Evolutionary conservation across 2,113 vertebrate species (phyloP), one percentile per base, ranked within the genome.

Genomic region (Toxostoma redivivum): DNA sequence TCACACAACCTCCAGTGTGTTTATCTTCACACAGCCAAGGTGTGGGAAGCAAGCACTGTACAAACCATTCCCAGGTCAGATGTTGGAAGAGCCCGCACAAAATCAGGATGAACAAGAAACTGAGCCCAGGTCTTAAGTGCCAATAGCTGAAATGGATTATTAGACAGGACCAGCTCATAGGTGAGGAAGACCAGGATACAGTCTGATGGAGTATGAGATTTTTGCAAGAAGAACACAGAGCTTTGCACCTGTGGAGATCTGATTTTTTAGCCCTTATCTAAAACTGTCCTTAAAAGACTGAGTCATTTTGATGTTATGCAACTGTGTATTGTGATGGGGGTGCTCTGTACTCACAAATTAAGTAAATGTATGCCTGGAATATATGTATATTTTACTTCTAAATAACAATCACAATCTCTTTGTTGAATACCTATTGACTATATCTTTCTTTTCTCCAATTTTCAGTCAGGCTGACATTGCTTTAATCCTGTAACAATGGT

Each of bases 41-140:
- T 61, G 53, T 45, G n/a, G 48, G 60, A 76, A 86, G 45, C 0
- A 0, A 77, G 62, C 21, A 15, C 0, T 2, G 47, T 27, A 44
- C 42, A 28, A 42, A 13, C 11, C 0, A 0, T 72, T 93, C 50
- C 37, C 45, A 35, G 66, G 51, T 57, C 58, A 70, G 54, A 7
- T 66, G 42, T 64, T 76, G 58, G 54, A 85, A 37, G n/a, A 79
- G 38, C 38, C 58, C 76, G 62, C 19, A 57, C 25, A 69, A 53
- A 79, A 31, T 54, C 45, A 28, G 40, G 28, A 35, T 64, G 65
- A 61, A 22, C 24, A 58, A 25, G 18, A n/a, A 76, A 38, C 16
- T 73, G 58, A 80, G 38, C 20, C 15, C 21, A n/a, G 23, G 35
- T 50, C 53, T 62, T 53, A 44, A 79, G 33, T 38, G 15, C 23